These are phyloP conservation scores for Stegana nigrithorax DNA, from an alignment of 2,888 invertebrate species.

Conservation along the genomic window DNA sequence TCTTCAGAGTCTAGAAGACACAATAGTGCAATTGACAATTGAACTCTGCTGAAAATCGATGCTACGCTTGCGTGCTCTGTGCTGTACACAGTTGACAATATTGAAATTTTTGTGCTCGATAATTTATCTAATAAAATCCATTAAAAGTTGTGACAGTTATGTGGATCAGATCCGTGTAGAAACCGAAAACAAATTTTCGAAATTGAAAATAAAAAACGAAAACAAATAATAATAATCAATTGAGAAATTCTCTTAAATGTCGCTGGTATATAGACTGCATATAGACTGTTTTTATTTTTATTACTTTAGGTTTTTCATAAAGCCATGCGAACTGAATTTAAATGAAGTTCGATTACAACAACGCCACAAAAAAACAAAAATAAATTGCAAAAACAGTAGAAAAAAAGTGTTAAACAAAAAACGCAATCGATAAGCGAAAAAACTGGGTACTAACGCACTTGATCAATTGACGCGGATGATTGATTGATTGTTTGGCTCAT, in stretches of 20 bases:
- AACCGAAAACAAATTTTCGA: background rate
- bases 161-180: background rate
- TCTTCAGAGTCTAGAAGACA: too few relatives aligned
- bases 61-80: too few relatives aligned
- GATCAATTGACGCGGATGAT: conserved; percentile 49
- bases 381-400: conserved; percentile 16
- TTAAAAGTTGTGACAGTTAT: background rate
- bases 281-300: background rate
- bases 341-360: conserved; percentile 56
- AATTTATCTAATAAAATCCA: background rate
- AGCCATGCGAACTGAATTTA: conserved; percentile 57
- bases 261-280: too few relatives aligned
- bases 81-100: too few relatives aligned
- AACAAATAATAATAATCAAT: background rate
- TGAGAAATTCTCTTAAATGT: background rate
- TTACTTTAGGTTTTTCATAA: conserved; percentile 40
- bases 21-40: too few relatives aligned
- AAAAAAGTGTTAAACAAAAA: too few relatives aligned
- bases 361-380: conserved; percentile 23
- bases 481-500: background rate
- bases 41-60: too few relatives aligned
- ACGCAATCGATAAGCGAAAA: conserved; percentile 35
- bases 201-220: background rate
- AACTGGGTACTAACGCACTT: conserved; percentile 40
- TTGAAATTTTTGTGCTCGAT: background rate